A percentile compares a stretch with the other conserved stretches of the same genome.
These are phyloP conservation scores for Scaptomyza reducta DNA, from an alignment of 2,888 invertebrate genomes.

Conservation along the genomic window DNA sequence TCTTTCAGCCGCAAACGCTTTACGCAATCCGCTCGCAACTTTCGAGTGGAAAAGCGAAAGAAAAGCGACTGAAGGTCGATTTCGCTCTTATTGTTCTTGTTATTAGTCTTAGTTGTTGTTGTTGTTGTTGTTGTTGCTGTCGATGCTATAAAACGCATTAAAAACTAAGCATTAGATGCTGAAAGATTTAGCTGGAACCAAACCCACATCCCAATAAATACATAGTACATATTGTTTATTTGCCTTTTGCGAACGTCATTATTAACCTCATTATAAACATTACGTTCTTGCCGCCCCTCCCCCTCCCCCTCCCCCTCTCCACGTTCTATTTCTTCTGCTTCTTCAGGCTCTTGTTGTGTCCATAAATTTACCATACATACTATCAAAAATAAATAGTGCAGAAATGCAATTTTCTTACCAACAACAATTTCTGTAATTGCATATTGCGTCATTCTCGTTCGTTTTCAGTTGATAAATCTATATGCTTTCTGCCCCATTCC, in stretches of 20 bases:
- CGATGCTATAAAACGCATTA: slow-evolving; percentile 49
- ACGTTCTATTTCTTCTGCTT: not conserved
- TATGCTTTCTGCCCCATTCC: too few relatives aligned
- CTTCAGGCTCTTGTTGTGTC: not conserved
- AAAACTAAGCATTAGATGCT: slow-evolving; percentile 47
- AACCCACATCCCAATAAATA: slow-evolving; percentile 4
- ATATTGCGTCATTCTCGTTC: slow-evolving; percentile 30
- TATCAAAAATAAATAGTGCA: slow-evolving; percentile 56
- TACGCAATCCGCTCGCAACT: slow-evolving; percentile 57
- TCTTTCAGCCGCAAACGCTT: slow-evolving; percentile 34
- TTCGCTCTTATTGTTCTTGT: slow-evolving; percentile 22
- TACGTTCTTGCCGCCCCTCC: not conserved
- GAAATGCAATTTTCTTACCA: slow-evolving; percentile 40
- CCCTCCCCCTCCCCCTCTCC: not conserved
- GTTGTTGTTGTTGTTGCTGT: slow-evolving; percentile 18
- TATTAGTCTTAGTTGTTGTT: slow-evolving; percentile 15
- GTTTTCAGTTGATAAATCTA: too few relatives aligned
- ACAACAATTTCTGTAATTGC: slow-evolving; percentile 43
- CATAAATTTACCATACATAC: slow-evolving; percentile 27
- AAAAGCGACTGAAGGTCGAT: slow-evolving; percentile 66
- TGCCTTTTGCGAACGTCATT: slow-evolving; percentile 23
- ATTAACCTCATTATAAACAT: slow-evolving; percentile 22
- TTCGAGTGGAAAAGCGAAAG: slow-evolving; percentile 28
- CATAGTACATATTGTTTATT: not conserved
- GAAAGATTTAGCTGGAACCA: slow-evolving; percentile 45